Evolutionary conservation across 2,888 invertebrate genomes (phyloP).

Genomic region (Cyaniris semiargus): DNA sequence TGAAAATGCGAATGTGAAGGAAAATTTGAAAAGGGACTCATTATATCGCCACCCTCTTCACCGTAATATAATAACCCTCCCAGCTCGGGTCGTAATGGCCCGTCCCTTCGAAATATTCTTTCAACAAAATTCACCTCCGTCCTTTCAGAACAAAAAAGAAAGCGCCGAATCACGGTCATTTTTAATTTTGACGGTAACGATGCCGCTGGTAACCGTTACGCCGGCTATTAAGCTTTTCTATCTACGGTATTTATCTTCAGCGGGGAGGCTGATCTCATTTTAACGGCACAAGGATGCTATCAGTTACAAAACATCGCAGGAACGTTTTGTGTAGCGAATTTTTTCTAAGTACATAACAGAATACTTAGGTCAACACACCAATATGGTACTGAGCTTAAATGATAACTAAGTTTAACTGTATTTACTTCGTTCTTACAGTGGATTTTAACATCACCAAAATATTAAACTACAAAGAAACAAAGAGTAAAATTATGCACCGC

Average conservation of each 20-base stretch:
- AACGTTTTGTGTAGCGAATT: background rate
- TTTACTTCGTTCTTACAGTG: background rate
- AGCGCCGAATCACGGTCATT: conserved; percentile 75
- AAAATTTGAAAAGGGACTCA: conserved; percentile 71
- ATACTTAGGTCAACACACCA: too few species aligned
- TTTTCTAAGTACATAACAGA: background rate
- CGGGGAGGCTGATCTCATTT: conserved; percentile 45
- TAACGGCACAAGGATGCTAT: conserved; percentile 46
- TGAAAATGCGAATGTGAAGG: conserved; percentile 60
- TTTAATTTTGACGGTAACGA: conserved; percentile 78
- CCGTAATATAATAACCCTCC: conserved; percentile 71
- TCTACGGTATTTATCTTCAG: conserved; percentile 47
- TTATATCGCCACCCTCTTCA: conserved; percentile 62
- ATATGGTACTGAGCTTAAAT: background rate
- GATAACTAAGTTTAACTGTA: background rate
- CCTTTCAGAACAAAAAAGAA: conserved; percentile 74
- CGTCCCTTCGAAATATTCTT: conserved; percentile 75
- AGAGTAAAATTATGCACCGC: background rate
- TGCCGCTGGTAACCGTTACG: conserved; percentile 72
- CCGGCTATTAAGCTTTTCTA: conserved; percentile 67
- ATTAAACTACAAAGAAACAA: background rate
- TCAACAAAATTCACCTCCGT: conserved; percentile 62
- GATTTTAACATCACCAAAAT: background rate
- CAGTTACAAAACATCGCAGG: conserved; percentile 39
- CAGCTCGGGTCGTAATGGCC: conserved; percentile 62